phyloP scores from a whole-genome alignment of 2,113 vertebrate genomes.

The Malurus melanocephalus region DNA sequence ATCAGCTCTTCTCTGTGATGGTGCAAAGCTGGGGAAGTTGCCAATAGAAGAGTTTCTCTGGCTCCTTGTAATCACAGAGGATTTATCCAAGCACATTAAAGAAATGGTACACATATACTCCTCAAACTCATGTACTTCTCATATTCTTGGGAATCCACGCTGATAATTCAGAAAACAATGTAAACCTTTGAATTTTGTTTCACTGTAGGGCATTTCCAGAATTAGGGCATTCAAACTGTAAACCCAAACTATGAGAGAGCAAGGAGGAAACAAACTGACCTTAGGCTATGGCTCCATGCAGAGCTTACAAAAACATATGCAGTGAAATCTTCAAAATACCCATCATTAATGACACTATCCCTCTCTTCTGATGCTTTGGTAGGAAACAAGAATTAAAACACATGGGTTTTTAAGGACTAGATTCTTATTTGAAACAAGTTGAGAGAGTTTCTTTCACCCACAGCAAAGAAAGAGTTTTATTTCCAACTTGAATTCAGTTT shows the following conservation, averaged over 20 bases:
- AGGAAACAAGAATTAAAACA: neutral
- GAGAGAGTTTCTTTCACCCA: neutral
- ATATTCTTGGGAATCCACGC: neutral
- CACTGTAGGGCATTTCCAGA: neutral
- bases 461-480: neutral
- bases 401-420: neutral
- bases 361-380: neutral
- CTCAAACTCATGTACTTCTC: neutral
- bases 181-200: neutral
- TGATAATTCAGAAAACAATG: slow-evolving; percentile 1
- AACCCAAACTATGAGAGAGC: neutral
- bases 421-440: neutral
- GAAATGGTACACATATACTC: neutral
- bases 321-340: neutral
- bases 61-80: neutral
- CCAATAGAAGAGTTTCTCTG: neutral
- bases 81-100: slow-evolving; percentile 1
- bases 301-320: too few relatives aligned
- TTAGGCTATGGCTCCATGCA: neutral
- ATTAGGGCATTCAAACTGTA: neutral
- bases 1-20: slow-evolving; percentile 15
- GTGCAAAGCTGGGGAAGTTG: slow-evolving; percentile 23
- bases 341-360: neutral
- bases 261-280: neutral
- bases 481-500: neutral